Evolutionary conservation across 2,888 invertebrate genomes (phyloP).

Genomic region (Acrobasis consociella): DNA sequence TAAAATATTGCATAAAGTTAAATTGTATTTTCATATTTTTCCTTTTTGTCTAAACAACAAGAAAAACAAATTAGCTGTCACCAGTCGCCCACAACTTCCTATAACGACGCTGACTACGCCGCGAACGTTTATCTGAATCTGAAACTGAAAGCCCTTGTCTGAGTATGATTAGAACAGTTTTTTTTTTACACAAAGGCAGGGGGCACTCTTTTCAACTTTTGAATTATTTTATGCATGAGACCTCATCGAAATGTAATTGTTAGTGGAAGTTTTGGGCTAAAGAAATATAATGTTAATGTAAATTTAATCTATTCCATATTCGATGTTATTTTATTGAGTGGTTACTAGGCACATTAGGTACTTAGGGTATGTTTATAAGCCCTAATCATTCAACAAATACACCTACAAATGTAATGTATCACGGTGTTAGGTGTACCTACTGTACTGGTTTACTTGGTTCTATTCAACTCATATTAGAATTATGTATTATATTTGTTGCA

Average conservation of each 20-base stretch:
- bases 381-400: neutral
- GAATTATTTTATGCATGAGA: neutral
- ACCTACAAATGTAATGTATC: neutral
- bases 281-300: neutral
- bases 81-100: neutral
- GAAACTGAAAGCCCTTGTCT: neutral
- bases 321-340: too few relatives aligned
- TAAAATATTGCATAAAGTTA: too few relatives aligned
- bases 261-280: neutral
- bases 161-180: neutral
- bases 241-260: neutral
- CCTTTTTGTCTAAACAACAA: neutral
- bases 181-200: neutral
- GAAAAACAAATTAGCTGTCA: slow-evolving; percentile 2
- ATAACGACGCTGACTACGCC: neutral
- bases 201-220: neutral
- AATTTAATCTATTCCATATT: neutral
- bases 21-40: too few relatives aligned
- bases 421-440: neutral
- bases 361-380: neutral
- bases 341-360: too few relatives aligned
- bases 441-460: neutral
- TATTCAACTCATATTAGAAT: slow-evolving; percentile 10
- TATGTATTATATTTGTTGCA: neutral
- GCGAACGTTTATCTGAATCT: neutral